Base-by-base conservation (phyloP, 2,888 invertebrate species). In the Pollenia labialis region DNA sequence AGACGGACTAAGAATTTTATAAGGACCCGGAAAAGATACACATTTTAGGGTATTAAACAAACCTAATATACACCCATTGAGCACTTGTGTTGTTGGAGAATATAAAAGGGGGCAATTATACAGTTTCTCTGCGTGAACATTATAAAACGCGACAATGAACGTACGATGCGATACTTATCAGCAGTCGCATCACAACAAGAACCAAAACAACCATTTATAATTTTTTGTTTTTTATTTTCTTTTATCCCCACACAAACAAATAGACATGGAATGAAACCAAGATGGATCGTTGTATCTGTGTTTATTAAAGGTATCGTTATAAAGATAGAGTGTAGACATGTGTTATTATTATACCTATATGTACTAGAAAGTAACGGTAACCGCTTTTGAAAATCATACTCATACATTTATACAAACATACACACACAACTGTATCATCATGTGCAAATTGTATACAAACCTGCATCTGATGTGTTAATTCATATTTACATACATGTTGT, bases 81-180 rank as follows among this genome's bases (percentile, higher is more conserved):
- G 4, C 32, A 32, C 32, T 32, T 32, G 32, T 32, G 6, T 4
- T 32, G 32, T 0, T 32, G 32, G 32, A 32, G 32, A 6, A 1
- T 32, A 6, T 32, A 32, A 54, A 71, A 74, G 14, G 46, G 72
- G 76, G 74, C 48, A 81, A 72, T 80, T 12, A 46, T 86, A 75
- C 71, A 71, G 82, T 76, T 82, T 82, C 23, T 75, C 58, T 46
- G 12, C 60, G 42, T 46, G 81, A 76, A 83, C 79, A 69, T 50
- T 60, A 60, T 16, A 50, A 60, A 75, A 46, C 32, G 46, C 48
- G 18, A 71, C 52, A 54, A 69, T 6, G 44, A 54, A 32, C 12
- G 3, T 11, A 66, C 32, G 16, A 56, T 48, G 46, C 32, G 18
- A 52, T 42, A 18, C 18, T 12, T 44, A 40, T 66, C 54, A 64